Evolutionary conservation across 1,140 invertebrate species (phyloP).

Genomic region (Pteromalus puparum): DNA sequence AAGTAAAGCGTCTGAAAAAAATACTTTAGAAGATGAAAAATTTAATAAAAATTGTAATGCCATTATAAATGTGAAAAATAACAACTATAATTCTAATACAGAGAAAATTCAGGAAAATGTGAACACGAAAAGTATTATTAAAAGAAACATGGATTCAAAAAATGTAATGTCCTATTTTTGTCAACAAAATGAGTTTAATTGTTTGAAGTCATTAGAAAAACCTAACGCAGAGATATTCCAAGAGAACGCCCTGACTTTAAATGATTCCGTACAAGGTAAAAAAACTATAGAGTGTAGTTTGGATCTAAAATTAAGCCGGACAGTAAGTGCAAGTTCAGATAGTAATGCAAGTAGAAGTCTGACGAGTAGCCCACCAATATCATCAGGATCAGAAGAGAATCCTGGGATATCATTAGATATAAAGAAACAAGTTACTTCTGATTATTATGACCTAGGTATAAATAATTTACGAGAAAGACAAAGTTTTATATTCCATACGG

Average conservation of each 20-base stretch:
- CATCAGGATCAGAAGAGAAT: conserved; percentile 69
- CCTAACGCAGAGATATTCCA: conserved; percentile 4
- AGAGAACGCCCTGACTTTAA: background rate
- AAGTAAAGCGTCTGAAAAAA: conserved; percentile 61
- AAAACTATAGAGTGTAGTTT: background rate
- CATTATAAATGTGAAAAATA: background rate
- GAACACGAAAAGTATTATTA: background rate
- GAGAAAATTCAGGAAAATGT: background rate
- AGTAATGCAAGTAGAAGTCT: conserved; percentile 69
- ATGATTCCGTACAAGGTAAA: conserved; percentile 19
- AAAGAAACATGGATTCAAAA: background rate
- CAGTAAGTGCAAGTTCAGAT: conserved; percentile 69
- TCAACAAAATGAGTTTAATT: background rate
- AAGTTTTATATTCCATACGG: conserved; percentile 67
- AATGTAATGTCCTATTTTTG: background rate
- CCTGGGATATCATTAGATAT: conserved; percentile 15
- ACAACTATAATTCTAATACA: background rate
- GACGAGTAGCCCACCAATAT: conserved; percentile 70
- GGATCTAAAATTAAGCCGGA: conserved; percentile 49
- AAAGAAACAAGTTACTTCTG: conserved; percentile 49
- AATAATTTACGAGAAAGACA: conserved; percentile 65
- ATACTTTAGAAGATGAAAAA: background rate
- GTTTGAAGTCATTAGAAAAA: background rate
- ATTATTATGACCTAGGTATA: conserved; percentile 49
- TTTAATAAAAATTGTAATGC: background rate